A percentile compares a stretch with the other conserved stretches of the same genome.
Conservation (phyloP, 2,113 vertebrate genomes). For the Dicrurus megarhynchus region DNA sequence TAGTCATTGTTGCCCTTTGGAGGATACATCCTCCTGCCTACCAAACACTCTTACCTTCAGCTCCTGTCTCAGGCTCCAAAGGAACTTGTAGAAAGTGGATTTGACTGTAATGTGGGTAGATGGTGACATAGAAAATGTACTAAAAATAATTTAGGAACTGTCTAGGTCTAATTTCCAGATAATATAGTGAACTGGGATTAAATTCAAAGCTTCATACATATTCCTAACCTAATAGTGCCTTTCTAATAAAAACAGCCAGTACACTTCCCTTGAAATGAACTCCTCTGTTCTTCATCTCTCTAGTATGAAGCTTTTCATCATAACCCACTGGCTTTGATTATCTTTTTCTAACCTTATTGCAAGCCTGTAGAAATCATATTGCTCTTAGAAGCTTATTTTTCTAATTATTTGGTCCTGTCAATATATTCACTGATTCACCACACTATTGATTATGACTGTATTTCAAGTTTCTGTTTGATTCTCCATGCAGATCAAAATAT, state of each 20-base stretch:
- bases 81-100: background rate
- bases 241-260: background rate
- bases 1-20: background rate
- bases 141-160: background rate
- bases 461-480: background rate
- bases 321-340: background rate
- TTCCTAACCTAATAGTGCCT: background rate
- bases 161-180: background rate
- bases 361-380: background rate
- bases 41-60: accelerated
- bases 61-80: background rate
- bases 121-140: background rate
- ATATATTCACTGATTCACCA: background rate
- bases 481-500: background rate
- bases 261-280: accelerated
- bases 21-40: background rate
- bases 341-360: background rate
- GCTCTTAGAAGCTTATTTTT: background rate
- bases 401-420: background rate
- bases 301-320: background rate
- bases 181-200: background rate
- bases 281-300: background rate
- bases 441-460: background rate
- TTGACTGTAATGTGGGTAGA: background rate
- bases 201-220: background rate